Evolutionary conservation across 1,140 invertebrate genomes (phyloP), one percentile per base, ranked within the genome.

Genomic region (Eriosoma lanigerum): DNA sequence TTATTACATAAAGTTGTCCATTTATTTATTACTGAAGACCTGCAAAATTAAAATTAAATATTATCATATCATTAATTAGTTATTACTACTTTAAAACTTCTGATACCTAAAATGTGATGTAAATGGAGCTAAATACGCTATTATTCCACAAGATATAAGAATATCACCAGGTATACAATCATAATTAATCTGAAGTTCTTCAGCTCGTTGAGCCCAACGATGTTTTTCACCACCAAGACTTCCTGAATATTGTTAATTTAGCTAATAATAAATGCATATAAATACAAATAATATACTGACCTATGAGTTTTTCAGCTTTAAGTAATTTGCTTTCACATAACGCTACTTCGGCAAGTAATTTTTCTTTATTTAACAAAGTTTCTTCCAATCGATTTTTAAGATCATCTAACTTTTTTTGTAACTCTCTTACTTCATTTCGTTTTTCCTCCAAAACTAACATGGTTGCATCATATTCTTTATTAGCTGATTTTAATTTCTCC

Each of bases 161-260:
- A 96, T 92, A 87, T 97, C 95, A 10, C 95, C 94, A 17, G 93
- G 92, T 81, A 96, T 87, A 85, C 93, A 93, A 85, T 95, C 90
- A 83, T 93, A 94, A 72, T 92, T 89, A 10, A 87, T 85, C 84
- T 94, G 92, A 44, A 97, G 87, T 83, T 91, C 89, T 82, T 91
- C 88, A 1, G 95, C 95, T 15, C 91, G 91, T 80, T 88, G 85
- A 19, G 89, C 93, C 96, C 96, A 98, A 54, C 93, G 88, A 8
- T 89, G 87, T 86, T 95, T 95, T 87, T 98, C 96, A 10, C 95
- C 95, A 8, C 95, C 95, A n/a, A 97, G 86, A 24, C 96, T 95
- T 4, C 73, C 73, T 76, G n/a, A 60, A 60, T 3, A 15, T 60
- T 50, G 5, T 29, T 10, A 44, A 44, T 9, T 46, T 2, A 46